A percentile compares a stretch with the other conserved stretches of the same genome.
phyloP scores from a whole-genome alignment of 2,888 invertebrate genomes.

The Vannuccia rotundouncinata region DNA sequence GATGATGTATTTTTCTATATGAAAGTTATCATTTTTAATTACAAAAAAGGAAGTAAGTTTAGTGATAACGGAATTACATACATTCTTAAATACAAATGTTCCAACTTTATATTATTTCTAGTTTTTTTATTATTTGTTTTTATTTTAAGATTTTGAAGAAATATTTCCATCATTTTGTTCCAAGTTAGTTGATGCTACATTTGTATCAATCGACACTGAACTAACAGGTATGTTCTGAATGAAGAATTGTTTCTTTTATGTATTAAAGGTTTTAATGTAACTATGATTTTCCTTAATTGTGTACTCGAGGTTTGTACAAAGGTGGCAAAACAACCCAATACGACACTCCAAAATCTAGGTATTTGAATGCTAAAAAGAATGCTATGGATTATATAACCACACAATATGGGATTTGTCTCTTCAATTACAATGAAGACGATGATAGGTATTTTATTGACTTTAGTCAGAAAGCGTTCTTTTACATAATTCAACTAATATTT shows the following conservation, averaged over 20 bases:
- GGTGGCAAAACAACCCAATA: neutral
- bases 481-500: neutral
- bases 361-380: neutral
- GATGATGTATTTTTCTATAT: too few species aligned
- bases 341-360: neutral
- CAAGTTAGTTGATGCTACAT: neutral
- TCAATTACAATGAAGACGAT: neutral
- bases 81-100: too few species aligned
- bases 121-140: neutral
- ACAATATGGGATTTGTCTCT: slow-evolving; percentile 3
- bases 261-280: too few species aligned
- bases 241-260: too few species aligned
- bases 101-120: too few species aligned
- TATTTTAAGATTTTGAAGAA: slow-evolving; percentile 1
- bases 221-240: slow-evolving; percentile 7
- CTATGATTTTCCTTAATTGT: too few species aligned
- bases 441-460: neutral
- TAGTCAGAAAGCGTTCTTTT: neutral
- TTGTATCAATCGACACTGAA: slow-evolving; percentile 9
- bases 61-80: too few species aligned
- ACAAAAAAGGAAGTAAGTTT: too few species aligned
- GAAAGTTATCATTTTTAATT: too few species aligned
- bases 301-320: neutral
- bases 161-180: neutral
- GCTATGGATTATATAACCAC: neutral